Evolutionary conservation across 2,797 vertebrate genomes (phyloP).

Genomic region (Taenioides sp.): DNA sequence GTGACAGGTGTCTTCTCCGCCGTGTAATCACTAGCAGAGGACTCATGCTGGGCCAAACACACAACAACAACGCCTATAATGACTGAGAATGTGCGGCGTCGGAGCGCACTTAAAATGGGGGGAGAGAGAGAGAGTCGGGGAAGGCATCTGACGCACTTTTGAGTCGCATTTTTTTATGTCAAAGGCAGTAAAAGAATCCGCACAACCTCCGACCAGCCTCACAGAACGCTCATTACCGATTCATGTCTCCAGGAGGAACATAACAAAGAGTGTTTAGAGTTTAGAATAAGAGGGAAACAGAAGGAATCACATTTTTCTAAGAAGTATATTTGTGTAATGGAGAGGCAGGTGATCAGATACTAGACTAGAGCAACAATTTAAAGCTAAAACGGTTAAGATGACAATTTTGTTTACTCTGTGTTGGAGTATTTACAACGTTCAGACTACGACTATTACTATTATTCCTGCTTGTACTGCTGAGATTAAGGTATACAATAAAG

Average conservation of each 20-base stretch:
- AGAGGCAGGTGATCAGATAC: no score
- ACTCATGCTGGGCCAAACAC: constrained; percentile 63
- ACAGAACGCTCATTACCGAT: constrained; percentile 10
- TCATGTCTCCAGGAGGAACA: constrained; percentile 11
- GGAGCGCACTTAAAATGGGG: constrained; percentile 41
- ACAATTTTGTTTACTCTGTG: background rate
- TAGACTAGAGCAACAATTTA: background rate
- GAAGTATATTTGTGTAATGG: constrained; percentile 9
- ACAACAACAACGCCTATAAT: constrained; percentile 67
- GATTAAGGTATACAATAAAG: no score
- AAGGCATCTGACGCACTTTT: constrained; percentile 37
- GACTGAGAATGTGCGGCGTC: constrained; percentile 55
- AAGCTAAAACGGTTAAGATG: background rate
- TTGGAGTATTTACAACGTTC: background rate
- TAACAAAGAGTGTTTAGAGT: constrained; percentile 11
- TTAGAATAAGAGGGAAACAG: constrained; percentile 1
- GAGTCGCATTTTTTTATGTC: constrained; percentile 49
- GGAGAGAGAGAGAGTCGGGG: constrained; percentile 32
- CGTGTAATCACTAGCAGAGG: constrained; percentile 64
- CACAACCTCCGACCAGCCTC: constrained; percentile 21
- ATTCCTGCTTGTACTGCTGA: no score
- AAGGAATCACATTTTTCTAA: background rate
- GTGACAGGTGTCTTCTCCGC: constrained; percentile 62
- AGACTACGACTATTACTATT: no score
- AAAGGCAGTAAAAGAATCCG: constrained; percentile 31